A percentile compares a stretch with the other conserved stretches of the same genome.
Conservation (phyloP, 2,888 invertebrate species). For the Drosophila colorata region DNA sequence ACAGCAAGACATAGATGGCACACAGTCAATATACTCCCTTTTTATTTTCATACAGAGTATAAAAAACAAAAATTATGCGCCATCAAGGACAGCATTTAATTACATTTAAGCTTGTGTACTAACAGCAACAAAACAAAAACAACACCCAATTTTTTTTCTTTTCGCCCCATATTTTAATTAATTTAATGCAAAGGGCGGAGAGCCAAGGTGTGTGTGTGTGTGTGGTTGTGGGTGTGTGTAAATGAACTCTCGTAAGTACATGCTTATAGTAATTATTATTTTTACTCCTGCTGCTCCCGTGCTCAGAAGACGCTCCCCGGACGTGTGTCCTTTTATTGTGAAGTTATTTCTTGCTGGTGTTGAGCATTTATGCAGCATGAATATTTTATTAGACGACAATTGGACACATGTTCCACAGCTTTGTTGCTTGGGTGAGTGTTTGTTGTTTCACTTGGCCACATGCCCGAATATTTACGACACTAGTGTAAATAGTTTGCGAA, state of each 20-base stretch:
- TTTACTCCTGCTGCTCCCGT: not conserved
- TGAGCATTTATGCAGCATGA: constrained; percentile 21
- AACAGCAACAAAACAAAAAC: constrained; percentile 8
- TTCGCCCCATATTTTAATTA: constrained; percentile 58
- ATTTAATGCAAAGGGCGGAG: constrained; percentile 50
- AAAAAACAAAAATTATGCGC: constrained; percentile 1
- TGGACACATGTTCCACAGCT: constrained; percentile 21
- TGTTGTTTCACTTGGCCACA: constrained; percentile 6
- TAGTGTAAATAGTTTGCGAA: constrained; percentile 52
- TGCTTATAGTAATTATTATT: constrained; percentile 40
- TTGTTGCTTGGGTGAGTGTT: constrained; percentile 1
- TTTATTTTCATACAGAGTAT: not conserved
- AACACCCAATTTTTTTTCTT: not conserved
- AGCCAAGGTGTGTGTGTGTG: constrained; percentile 1
- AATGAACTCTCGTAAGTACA: constrained; percentile 9
- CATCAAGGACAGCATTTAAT: constrained; percentile 31
- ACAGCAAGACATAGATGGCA: too few relatives aligned
- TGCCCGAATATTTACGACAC: constrained; percentile 38
- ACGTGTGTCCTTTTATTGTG: not conserved
- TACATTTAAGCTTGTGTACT: constrained; percentile 12
- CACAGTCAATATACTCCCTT: not conserved
- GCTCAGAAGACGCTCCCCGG: constrained; percentile 22
- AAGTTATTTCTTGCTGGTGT: constrained; percentile 10
- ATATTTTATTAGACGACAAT: constrained; percentile 40
- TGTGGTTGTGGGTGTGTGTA: constrained; percentile 23